Evolutionary conservation across 2,113 vertebrate genomes (phyloP), one percentile per base, ranked within the genome.

Genomic region (Erpornis zantholeuca): DNA sequence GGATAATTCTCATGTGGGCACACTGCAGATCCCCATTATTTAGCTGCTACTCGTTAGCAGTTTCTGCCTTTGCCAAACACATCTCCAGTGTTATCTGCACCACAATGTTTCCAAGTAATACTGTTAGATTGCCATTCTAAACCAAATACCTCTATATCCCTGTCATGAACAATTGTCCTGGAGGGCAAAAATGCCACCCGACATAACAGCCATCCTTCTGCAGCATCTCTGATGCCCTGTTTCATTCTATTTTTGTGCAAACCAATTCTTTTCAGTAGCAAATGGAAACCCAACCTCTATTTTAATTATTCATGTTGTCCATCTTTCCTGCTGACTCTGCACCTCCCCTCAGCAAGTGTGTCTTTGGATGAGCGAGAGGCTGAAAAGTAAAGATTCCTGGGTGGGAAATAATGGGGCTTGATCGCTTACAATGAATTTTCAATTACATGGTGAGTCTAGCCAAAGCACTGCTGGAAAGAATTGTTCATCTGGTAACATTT

Each of bases 261-360:
- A 86, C 24, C 25, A 49, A 65, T 90, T 88, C 42, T 86, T 47
- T 90, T 75, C 65, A 53, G 65, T n/a, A 63, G 60, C 60, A 84
- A 95, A 88, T 60, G 36, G 66, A 52, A 91, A 88, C 52, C 69
- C 73, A 64, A 50, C 65, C 57, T 89, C 57, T 54, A 10, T 82
- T 89, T 92, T 64, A 94, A 94, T 92, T 91, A 95, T 95, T 89
- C 36, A 86, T 24, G 12, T 64, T 77, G 60, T 52, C 88, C 65
- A 29, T 77, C 71, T 92, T 65, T 66, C 52, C 71, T 79, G 56
- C 88, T 78, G 80, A 86, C 52, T 93, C 54, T 56, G 72, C 72
- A 84, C 83, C 49, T 88, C 77, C 75, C 25, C 56, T 44, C 29
- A 84, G 91, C 68, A 73, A 86, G 59, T 38, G 7, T 23, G 17